Evolutionary conservation across 2,797 vertebrate species (phyloP).

Genomic region (Poeciliopsis paucimaculata): DNA sequence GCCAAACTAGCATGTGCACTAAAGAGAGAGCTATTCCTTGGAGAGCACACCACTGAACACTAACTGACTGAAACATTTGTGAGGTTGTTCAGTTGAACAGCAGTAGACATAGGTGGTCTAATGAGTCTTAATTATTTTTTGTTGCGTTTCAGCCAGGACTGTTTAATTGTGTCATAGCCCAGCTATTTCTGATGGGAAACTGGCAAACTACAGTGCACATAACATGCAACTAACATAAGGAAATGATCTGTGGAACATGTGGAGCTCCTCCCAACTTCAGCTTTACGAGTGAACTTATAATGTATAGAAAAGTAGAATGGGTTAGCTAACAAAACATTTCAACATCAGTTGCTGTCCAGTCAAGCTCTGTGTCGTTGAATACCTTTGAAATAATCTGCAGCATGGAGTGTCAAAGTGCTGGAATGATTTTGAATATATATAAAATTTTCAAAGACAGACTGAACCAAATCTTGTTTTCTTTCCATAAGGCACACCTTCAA

Average conservation of each 20-base stretch:
- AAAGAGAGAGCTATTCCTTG: background rate
- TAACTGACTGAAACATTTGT: background rate
- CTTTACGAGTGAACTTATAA: background rate
- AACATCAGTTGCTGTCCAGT: background rate
- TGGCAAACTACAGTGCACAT: background rate
- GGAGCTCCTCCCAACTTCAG: background rate
- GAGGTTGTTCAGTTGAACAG: background rate
- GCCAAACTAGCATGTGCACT: background rate
- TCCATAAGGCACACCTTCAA: background rate
- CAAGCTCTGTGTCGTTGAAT: background rate
- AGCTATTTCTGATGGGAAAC: constrained; percentile 6
- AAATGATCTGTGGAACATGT: constrained; percentile 9
- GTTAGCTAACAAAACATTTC: background rate
- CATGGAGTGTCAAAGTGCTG: background rate
- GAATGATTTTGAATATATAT: background rate
- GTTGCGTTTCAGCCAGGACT: background rate
- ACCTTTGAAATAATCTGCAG: background rate
- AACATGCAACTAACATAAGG: constrained; percentile 2
- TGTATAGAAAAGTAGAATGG: background rate
- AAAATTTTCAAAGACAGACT: background rate
- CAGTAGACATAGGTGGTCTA: background rate
- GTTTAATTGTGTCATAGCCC: background rate
- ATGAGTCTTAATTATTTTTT: background rate
- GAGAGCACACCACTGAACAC: background rate
- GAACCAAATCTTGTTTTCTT: background rate